Conservation (phyloP, 2,113 vertebrate genomes). For the Indicator indicator region DNA sequence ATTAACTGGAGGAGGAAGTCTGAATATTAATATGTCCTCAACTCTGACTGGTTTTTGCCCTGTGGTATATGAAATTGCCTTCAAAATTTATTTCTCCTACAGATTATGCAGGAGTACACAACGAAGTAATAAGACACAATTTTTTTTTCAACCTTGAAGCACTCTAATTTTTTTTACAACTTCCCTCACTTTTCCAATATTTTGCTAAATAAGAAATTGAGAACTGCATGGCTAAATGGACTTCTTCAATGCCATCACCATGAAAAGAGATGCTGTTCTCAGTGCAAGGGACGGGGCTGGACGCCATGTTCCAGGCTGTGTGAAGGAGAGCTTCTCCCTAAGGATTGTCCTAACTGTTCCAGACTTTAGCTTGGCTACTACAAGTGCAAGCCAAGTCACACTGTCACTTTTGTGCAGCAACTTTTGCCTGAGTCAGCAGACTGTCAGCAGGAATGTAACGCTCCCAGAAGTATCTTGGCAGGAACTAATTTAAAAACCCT, state of each 20-base stretch:
- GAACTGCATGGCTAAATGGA: background rate
- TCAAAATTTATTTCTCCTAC: background rate
- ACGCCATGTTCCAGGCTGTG: background rate
- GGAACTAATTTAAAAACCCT: background rate
- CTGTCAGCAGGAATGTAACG: background rate
- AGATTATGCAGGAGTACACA: background rate
- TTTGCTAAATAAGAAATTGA: background rate
- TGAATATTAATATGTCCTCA: background rate
- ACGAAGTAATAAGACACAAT: background rate
- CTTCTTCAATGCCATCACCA: background rate
- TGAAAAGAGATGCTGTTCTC: background rate
- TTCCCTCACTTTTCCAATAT: background rate
- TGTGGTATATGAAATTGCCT: background rate
- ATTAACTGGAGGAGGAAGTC: background rate
- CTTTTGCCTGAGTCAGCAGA: background rate
- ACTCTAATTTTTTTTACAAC: background rate
- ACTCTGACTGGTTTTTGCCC: background rate
- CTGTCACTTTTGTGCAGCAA: background rate
- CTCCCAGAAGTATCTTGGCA: background rate
- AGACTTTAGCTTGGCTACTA: background rate
- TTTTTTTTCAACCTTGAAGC: background rate
- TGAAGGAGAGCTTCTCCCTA: slow-evolving; percentile 5
- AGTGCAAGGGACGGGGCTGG: background rate
- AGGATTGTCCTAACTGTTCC: background rate
- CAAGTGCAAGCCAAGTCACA: background rate